A percentile compares a stretch with the other conserved stretches of the same genome.
phyloP scores from a whole-genome alignment of 1,140 invertebrate species.

The Sycophaga agraensis region DNA sequence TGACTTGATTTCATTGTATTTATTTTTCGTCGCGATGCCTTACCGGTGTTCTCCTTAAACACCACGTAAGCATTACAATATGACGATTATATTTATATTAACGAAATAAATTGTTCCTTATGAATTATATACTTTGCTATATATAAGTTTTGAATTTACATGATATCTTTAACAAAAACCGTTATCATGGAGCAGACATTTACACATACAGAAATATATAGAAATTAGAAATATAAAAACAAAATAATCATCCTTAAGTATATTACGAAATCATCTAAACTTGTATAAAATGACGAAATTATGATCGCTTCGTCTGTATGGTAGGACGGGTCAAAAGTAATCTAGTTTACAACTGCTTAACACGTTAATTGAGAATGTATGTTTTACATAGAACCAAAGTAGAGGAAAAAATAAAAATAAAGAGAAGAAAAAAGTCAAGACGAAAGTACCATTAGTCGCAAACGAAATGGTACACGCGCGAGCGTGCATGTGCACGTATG shows the following conservation, averaged over 20 bases:
- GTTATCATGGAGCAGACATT: constrained; percentile 52
- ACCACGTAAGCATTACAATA: not conserved
- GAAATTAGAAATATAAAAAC: constrained; percentile 53
- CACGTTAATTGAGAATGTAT: constrained; percentile 10
- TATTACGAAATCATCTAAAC: constrained; percentile 42
- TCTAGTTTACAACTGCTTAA: constrained; percentile 30
- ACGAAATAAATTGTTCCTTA: constrained; percentile 26
- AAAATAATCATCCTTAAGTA: constrained; percentile 44
- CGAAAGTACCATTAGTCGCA: not conserved
- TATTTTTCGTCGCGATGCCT: too few relatives aligned
- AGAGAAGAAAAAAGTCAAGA: not conserved
- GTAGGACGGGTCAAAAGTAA: constrained; percentile 47
- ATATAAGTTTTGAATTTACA: constrained; percentile 52
- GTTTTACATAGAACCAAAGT: constrained; percentile 11
- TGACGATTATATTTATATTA: not conserved
- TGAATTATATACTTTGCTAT: constrained; percentile 41
- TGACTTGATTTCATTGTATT: not conserved
- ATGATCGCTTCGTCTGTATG: constrained; percentile 35
- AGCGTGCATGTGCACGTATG: too few relatives aligned
- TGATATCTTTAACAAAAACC: constrained; percentile 55
- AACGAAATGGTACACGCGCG: not conserved
- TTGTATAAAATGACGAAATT: constrained; percentile 49
- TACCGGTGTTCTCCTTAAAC: too few relatives aligned
- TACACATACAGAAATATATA: constrained; percentile 52
- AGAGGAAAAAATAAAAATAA: not conserved